These are phyloP conservation scores for Origma solitaria DNA, from an alignment of 2,113 vertebrate genomes.

Conservation along the genomic window DNA sequence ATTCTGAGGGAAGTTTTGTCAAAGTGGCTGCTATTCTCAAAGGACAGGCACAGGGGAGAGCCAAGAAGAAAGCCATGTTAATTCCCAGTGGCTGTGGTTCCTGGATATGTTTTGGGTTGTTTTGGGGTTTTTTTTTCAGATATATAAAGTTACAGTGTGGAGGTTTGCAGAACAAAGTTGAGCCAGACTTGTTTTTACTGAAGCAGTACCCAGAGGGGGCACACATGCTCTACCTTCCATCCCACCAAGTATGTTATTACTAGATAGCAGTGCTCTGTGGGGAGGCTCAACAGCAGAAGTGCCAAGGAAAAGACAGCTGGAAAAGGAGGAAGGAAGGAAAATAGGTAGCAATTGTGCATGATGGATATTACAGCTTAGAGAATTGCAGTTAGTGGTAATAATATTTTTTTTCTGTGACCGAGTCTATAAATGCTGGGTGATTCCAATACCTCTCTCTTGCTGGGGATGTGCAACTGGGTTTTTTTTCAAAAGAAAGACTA, in stretches of 20 bases:
- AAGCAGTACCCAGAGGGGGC: not conserved
- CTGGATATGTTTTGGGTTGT: not conserved
- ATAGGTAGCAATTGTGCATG: not conserved
- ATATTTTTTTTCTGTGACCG: not conserved
- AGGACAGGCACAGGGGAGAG: not conserved
- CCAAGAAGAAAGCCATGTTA: not conserved
- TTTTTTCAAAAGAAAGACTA: not conserved
- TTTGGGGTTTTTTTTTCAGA: not conserved
- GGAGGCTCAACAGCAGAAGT: not conserved
- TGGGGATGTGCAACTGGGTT: not conserved
- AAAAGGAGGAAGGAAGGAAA: not conserved
- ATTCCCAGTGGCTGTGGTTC: not conserved
- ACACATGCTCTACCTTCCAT: not conserved
- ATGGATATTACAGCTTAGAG: not conserved
- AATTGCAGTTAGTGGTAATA: not conserved
- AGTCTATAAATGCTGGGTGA: not conserved
- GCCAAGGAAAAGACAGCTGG: not conserved
- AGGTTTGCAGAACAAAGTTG: not conserved
- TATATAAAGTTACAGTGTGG: not conserved
- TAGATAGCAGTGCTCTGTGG: not conserved
- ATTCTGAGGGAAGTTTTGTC: not conserved
- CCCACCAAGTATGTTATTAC: fast-evolving
- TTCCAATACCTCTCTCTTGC: not conserved
- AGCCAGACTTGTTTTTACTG: not conserved
- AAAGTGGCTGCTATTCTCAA: not conserved